Percentiles rank a stretch among this genome's conserved stretches.
Conservation (phyloP, 1,140 invertebrate genomes). For the Lerema accius region DNA sequence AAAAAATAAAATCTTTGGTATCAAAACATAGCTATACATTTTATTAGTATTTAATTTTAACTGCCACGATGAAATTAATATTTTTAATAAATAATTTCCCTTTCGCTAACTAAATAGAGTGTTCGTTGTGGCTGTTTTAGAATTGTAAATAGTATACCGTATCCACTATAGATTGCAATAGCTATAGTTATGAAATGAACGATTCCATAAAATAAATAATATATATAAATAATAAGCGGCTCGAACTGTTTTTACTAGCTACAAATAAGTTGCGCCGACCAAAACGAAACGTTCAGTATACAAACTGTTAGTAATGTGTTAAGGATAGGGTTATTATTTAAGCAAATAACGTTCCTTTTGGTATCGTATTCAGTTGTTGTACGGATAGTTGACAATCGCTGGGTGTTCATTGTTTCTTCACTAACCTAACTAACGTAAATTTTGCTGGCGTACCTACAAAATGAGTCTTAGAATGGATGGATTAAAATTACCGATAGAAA, state of each 20-base stretch:
- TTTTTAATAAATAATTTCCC: too few species aligned
- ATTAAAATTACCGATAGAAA: too few species aligned
- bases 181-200: background rate
- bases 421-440: too few species aligned
- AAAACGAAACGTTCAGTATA: constrained; percentile 40
- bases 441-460: too few species aligned
- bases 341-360: constrained; percentile 42
- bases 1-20: too few species aligned
- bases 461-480: too few species aligned
- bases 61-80: too few species aligned
- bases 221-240: background rate
- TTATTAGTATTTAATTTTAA: too few species aligned
- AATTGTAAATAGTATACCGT: background rate
- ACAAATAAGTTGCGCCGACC: constrained; percentile 28
- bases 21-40: too few species aligned
- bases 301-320: constrained; percentile 28
- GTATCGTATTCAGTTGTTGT: too few species aligned
- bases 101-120: background rate
- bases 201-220: background rate
- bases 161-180: background rate
- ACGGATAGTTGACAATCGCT: too few species aligned
- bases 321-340: constrained; percentile 39
- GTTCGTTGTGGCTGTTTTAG: background rate
- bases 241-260: background rate
- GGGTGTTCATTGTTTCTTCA: background rate